Evolutionary conservation across 2,888 invertebrate species (phyloP).

Genomic region (Dryobotodes eremita): DNA sequence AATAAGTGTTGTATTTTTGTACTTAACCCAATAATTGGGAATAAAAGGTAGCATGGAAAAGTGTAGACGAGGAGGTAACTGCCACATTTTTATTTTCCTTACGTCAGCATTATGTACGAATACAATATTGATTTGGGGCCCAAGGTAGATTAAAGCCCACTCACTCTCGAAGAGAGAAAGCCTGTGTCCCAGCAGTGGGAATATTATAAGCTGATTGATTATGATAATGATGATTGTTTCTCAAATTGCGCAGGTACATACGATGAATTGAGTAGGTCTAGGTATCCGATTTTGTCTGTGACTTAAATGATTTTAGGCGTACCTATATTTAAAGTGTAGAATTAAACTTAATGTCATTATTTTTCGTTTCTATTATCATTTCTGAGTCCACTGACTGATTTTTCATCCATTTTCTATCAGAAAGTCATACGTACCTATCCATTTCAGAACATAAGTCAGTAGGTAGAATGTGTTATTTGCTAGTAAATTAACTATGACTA

Average conservation of each 20-base stretch:
- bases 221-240: neutral
- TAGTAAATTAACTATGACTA: neutral
- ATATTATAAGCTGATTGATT: neutral
- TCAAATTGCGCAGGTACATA: neutral
- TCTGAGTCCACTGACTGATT: neutral
- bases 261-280: neutral
- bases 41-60: too few species aligned
- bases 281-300: neutral
- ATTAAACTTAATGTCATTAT: neutral
- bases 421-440: neutral
- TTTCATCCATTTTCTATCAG: neutral
- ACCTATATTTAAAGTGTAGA: neutral
- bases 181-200: too few species aligned
- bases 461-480: neutral
- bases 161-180: too few species aligned
- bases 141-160: too few species aligned
- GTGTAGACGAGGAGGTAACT: neutral
- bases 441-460: neutral
- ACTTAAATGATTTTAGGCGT: neutral
- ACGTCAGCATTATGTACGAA: neutral
- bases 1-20: neutral
- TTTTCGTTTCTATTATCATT: neutral
- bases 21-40: too few species aligned
- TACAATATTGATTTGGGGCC: neutral
- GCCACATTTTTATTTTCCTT: neutral